phyloP scores from a whole-genome alignment of 2,797 vertebrate genomes.

The Cephalopachus bancanus region DNA sequence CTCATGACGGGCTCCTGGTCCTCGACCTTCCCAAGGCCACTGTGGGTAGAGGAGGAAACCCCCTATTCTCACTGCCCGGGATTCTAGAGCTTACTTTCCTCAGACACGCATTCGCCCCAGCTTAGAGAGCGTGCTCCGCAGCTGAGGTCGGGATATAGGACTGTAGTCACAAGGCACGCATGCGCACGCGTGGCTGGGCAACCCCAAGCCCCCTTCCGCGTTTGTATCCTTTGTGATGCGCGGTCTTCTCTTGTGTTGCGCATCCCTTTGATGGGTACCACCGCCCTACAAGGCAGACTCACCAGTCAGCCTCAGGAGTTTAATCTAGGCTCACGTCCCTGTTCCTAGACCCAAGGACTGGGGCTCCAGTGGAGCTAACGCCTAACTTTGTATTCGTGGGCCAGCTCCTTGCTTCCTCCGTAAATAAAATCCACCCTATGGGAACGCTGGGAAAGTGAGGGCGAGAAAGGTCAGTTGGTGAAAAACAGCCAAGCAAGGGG shows the following conservation, averaged over 20 bases:
- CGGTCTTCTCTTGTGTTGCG: not conserved
- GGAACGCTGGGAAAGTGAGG: not conserved
- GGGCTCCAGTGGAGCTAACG: not conserved
- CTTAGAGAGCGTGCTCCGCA: accelerated
- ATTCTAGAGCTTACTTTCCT: not conserved
- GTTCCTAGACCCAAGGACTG: not conserved
- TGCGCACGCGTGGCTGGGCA: accelerated
- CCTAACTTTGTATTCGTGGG: not conserved
- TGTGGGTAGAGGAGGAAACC: no score
- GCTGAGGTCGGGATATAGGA: accelerated
- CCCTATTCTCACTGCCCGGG: accelerated
- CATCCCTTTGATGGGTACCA: not conserved
- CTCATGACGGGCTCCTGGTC: no score
- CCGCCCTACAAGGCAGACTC: not conserved
- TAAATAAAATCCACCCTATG: not conserved
- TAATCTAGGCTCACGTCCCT: not conserved
- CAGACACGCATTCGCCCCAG: not conserved
- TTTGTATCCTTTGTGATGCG: not conserved
- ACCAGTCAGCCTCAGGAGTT: not conserved
- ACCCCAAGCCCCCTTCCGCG: no score
- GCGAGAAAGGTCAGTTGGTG: not conserved
- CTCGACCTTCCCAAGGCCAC: no score
- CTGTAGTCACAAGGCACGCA: accelerated
- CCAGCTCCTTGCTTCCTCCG: not conserved
- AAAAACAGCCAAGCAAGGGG: not conserved